These are phyloP conservation scores for Phymastichus coffea DNA, from an alignment of 1,140 invertebrate genomes.

Conservation along the genomic window DNA sequence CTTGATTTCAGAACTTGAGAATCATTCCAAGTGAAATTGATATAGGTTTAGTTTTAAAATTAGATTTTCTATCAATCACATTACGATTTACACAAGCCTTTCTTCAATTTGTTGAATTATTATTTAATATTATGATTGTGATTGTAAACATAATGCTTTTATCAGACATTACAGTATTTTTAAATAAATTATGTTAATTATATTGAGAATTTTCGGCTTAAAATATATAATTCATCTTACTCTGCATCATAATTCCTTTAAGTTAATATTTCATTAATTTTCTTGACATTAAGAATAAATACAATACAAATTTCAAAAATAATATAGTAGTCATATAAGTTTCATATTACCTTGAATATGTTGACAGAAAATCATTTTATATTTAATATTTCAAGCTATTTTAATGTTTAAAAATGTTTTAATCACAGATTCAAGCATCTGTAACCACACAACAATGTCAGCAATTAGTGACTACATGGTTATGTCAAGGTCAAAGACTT, in stretches of 20 bases:
- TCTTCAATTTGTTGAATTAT: neutral
- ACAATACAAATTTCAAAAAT: no score
- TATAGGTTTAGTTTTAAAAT: no score
- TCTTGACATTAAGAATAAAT: no score
- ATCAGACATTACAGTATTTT: no score
- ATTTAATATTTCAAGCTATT: slow-evolving; percentile 5
- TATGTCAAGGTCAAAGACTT: slow-evolving; percentile 40
- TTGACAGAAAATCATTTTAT: no score
- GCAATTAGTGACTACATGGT: slow-evolving; percentile 43
- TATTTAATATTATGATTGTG: neutral
- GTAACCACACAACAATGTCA: slow-evolving; percentile 48
- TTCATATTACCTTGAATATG: no score
- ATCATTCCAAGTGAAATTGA: slow-evolving; percentile 7
- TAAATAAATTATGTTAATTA: neutral
- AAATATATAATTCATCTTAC: no score
- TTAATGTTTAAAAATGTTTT: slow-evolving; percentile 1
- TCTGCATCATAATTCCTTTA: no score
- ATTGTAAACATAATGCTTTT: neutral
- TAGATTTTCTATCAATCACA: neutral
- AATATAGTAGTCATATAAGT: no score
- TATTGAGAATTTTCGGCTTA: no score
- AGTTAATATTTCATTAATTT: no score
- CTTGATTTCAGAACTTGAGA: slow-evolving; percentile 12
- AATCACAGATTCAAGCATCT: slow-evolving; percentile 49
- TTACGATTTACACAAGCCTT: neutral